Base-by-base conservation (phyloP, 1,140 invertebrate species). In the Lasioglossum baleicum region DNA sequence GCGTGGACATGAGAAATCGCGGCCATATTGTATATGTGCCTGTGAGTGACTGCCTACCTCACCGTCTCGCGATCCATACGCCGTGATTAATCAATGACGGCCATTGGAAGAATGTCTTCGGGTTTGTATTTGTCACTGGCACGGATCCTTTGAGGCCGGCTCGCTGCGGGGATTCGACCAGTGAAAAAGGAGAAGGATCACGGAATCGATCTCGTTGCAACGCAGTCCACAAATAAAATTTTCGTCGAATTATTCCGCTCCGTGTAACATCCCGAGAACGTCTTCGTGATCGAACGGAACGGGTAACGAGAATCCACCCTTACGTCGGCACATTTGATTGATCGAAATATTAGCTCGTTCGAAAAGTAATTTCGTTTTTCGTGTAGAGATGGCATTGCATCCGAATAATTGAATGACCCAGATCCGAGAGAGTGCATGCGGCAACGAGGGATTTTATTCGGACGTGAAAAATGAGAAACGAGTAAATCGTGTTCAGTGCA, bases 51-150 rank as follows among this genome's bases (percentile, higher is more conserved):
- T 79, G 61, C 70, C 76, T 65, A 42, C 76, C 65, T 73, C 76
- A 65, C 76, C 74, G 76, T 79, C 76, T 73, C 65, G 70, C 61
- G 51, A 79, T 79, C 76, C 73, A 76, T 75, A 73, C 69, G 66
- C n/a, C 53, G 76, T 61, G 81, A 85, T 85, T 87, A 87, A 87
- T 87, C 82, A 80, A 72, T 61, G 82, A 80, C 75, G 71, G 72
- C 58, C 76, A 78, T 71, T 75, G 60, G 83, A 83, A 71, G 83
- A 85, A 87, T 78, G 85, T 88, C 85, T 86, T 83, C 78, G 85
- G 88, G 87, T 90, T 90, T 88, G 87, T 89, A 88, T 90, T 91
- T 89, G 90, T 91, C 85, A 86, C 84, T 79, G 48, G 76, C 76
- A 79, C 69, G 60, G 51, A 58, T 79, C 76, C 76, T 73, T 73